phyloP scores from a whole-genome alignment of 2,888 invertebrate species.

The Lutraria lutraria region DNA sequence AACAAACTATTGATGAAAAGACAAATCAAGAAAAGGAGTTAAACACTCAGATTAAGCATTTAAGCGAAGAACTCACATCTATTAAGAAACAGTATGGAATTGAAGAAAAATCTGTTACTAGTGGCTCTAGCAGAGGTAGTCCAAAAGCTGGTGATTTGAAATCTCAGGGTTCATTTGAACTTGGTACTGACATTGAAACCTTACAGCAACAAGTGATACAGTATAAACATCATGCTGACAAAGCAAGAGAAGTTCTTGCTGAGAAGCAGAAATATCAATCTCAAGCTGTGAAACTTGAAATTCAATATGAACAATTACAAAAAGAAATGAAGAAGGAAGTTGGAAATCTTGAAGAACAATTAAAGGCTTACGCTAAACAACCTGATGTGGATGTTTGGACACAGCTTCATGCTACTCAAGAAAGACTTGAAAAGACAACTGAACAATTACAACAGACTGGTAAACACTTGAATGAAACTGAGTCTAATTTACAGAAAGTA shows the following conservation, averaged over 20 bases:
- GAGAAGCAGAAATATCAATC: conserved; percentile 69
- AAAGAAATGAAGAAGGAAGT: conserved; percentile 65
- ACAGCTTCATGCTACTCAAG: conserved; percentile 71
- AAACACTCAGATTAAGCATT: conserved; percentile 64
- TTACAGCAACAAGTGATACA: conserved; percentile 65
- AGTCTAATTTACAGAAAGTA: conserved; percentile 62
- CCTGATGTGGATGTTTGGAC: conserved; percentile 64
- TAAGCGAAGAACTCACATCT: conserved; percentile 67
- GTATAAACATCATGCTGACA: conserved; percentile 62
- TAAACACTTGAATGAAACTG: conserved; percentile 60
- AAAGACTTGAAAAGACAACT: conserved; percentile 73
- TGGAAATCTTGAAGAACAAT: conserved; percentile 60
- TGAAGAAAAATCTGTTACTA: conserved; percentile 47
- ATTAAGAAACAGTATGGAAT: conserved; percentile 63
- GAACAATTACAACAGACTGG: conserved; percentile 73
- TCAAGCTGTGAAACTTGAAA: conserved; percentile 65
- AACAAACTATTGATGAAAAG: conserved; percentile 61
- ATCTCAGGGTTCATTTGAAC: conserved; percentile 65
- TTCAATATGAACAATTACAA: conserved; percentile 62
- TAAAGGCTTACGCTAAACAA: conserved; percentile 51
- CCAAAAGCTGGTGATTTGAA: conserved; percentile 37
- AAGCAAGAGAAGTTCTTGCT: conserved; percentile 64
- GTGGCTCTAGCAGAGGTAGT: conserved; percentile 48
- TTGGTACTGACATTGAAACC: conserved; percentile 65
- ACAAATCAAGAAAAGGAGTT: conserved; percentile 54